A percentile compares a stretch with the other conserved stretches of the same genome.
Evolutionary conservation across 2,888 invertebrate genomes (phyloP).

Genomic region (Timandra comae): DNA sequence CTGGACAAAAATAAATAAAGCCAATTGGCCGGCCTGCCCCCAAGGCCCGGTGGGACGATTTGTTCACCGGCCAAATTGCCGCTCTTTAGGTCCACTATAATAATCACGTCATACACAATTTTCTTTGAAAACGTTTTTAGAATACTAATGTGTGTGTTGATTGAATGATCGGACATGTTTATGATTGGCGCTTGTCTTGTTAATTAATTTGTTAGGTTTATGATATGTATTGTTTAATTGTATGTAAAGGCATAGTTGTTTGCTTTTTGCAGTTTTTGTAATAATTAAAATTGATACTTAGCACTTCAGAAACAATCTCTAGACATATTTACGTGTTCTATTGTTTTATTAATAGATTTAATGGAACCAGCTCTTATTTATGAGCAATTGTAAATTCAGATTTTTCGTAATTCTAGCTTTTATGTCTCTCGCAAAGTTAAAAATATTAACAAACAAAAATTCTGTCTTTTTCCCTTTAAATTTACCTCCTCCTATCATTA

Average conservation of each 20-base stretch:
- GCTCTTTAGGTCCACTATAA: slow-evolving; percentile 66
- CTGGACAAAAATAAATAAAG: slow-evolving; percentile 48
- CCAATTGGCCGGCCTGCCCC: slow-evolving; percentile 32
- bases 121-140: slow-evolving; percentile 50
- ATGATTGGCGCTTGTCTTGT: slow-evolving; percentile 8
- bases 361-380: no score
- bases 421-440: no score
- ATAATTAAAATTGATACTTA: no score
- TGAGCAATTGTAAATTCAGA: no score
- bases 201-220: slow-evolving; percentile 4
- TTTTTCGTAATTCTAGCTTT: no score
- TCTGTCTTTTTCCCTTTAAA: no score
- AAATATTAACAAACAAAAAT: no score
- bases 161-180: slow-evolving; percentile 42
- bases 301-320: no score
- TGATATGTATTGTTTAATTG: not conserved
- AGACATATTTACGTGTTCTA: no score
- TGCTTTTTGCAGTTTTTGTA: no score
- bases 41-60: slow-evolving; percentile 53
- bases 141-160: slow-evolving; percentile 57
- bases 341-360: no score
- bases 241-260: not conserved
- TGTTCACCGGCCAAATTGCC: slow-evolving; percentile 63
- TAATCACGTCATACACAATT: slow-evolving; percentile 74
- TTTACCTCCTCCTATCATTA: no score